phyloP scores from a whole-genome alignment of 1,140 invertebrate species.

The Goniozus legneri region DNA sequence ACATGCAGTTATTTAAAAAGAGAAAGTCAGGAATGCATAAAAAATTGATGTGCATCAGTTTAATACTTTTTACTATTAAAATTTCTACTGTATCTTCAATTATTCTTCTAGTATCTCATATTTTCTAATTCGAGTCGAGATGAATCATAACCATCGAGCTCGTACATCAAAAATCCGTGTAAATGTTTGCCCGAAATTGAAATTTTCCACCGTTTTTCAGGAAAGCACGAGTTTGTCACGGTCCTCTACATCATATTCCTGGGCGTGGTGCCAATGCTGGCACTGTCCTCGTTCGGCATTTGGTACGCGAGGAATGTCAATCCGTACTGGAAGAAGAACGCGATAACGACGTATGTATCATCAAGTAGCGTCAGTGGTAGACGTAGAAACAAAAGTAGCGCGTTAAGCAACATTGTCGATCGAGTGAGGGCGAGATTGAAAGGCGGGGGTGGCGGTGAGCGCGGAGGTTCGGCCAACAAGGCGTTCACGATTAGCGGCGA shows the following conservation, averaged over 20 bases:
- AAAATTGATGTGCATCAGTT: no score
- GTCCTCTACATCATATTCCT: conserved; percentile 81
- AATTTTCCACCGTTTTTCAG: conserved; percentile 66
- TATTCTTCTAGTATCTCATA: no score
- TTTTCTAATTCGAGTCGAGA: no score
- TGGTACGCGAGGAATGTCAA: conserved; percentile 70
- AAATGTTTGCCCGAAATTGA: no score
- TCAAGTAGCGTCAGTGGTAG: no score
- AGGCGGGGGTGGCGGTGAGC: not conserved
- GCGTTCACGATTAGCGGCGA: conserved; percentile 40
- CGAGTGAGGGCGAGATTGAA: conserved; percentile 2
- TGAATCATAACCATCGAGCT: no score
- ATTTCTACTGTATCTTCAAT: no score
- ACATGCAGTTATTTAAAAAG: no score
- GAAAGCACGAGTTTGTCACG: conserved; percentile 67
- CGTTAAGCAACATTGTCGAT: not conserved
- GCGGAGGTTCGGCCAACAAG: conserved; percentile 16
- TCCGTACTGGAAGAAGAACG: conserved; percentile 65
- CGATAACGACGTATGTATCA: conserved; percentile 69
- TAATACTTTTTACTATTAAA: no score
- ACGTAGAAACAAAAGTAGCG: conserved; percentile 1
- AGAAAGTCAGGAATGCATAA: no score
- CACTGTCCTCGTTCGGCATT: conserved; percentile 62
- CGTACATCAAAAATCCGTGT: no score
- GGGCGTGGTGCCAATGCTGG: conserved; percentile 70